A percentile compares a stretch with the other conserved stretches of the same genome.
Evolutionary conservation across 1,140 invertebrate species (phyloP).

Genomic region (Scylla paramamosain): DNA sequence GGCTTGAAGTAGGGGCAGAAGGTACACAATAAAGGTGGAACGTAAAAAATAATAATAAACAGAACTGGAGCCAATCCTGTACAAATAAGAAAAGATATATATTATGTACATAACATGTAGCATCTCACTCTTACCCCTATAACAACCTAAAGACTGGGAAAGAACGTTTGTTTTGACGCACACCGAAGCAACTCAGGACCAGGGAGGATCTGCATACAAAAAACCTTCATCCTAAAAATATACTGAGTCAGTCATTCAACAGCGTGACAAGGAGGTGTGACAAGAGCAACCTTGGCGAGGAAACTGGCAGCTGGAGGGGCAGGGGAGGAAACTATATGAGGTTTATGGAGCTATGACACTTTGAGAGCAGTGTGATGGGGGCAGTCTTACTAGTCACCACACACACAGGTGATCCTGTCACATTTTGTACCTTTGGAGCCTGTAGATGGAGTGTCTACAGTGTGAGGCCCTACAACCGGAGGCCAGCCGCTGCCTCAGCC

Average conservation of each 20-base stretch:
- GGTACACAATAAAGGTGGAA: not conserved
- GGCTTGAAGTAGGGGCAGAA: not conserved
- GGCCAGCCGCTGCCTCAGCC: not conserved
- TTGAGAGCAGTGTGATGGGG: not conserved
- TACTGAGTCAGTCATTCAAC: not conserved
- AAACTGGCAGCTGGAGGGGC: not conserved
- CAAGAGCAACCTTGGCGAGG: not conserved
- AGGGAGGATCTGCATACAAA: not conserved
- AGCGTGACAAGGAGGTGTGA: not conserved
- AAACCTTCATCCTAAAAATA: not conserved
- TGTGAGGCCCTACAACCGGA: not conserved
- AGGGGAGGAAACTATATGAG: not conserved
- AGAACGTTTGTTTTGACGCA: not conserved
- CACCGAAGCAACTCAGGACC: not conserved
- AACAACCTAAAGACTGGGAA: not conserved
- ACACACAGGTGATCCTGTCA: conserved; percentile 3
- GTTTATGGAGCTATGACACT: not conserved
- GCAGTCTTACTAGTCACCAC: not conserved
- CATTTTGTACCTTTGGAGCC: not conserved
- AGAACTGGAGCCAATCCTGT: not conserved
- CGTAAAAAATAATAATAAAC: not conserved
- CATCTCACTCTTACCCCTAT: not conserved
- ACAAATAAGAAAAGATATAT: not conserved
- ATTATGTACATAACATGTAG: not conserved
- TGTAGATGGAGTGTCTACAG: not conserved